phyloP scores from a whole-genome alignment of 2,888 invertebrate genomes.

The Euplagia quadripunctaria region DNA sequence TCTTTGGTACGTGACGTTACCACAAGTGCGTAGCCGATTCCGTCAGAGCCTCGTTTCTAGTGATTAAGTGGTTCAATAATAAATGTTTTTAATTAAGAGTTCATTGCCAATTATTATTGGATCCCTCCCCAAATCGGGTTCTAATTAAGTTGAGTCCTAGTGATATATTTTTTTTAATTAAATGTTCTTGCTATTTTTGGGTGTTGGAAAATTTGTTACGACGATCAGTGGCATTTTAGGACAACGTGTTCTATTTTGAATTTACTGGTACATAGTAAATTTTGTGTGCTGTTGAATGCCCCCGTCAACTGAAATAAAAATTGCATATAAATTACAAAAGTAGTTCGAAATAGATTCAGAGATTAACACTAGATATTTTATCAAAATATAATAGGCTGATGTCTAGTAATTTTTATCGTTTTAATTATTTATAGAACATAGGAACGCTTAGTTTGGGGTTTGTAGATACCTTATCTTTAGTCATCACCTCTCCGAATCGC shows the following conservation, averaged over 20 bases:
- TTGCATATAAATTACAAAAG: too few species aligned
- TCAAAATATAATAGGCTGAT: too few species aligned
- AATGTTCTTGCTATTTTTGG: neutral
- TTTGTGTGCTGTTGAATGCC: too few species aligned
- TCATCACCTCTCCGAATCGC: too few species aligned
- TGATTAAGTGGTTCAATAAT: constrained; percentile 43
- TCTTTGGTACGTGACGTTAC: constrained; percentile 47
- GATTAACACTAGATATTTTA: too few species aligned
- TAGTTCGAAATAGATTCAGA: too few species aligned
- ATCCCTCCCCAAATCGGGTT: constrained; percentile 9
- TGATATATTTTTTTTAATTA: constrained; percentile 8
- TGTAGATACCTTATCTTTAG: too few species aligned
- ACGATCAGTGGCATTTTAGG: neutral
- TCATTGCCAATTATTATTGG: constrained; percentile 21
- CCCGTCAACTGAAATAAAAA: too few species aligned
- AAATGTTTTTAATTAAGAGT: constrained; percentile 37
- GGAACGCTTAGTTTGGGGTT: too few species aligned
- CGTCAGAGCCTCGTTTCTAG: constrained; percentile 27
- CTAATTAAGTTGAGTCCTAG: neutral
- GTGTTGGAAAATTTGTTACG: neutral
- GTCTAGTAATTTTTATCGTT: too few species aligned
- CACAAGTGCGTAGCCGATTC: constrained; percentile 28
- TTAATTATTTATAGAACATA: too few species aligned
- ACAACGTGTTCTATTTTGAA: neutral
- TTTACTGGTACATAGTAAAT: neutral